phyloP scores from a whole-genome alignment of 2,113 vertebrate genomes.

The Coptodon rendalli region DNA sequence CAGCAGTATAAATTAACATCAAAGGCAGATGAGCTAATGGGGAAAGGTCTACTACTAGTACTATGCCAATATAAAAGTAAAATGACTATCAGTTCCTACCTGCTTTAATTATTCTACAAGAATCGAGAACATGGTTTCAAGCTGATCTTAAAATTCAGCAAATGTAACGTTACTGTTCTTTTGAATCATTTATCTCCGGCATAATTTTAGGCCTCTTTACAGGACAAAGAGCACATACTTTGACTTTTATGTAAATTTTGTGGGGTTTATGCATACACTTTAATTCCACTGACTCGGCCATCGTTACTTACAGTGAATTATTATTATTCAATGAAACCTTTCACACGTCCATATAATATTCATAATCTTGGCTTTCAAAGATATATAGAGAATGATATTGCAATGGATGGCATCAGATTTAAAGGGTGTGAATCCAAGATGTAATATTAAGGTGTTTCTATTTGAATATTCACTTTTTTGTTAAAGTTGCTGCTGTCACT shows the following conservation, averaged over 20 bases:
- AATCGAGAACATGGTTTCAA: background rate
- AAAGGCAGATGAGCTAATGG: slow-evolving; percentile 45
- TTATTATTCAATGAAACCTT: background rate
- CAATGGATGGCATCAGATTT: background rate
- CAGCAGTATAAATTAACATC: slow-evolving; percentile 55
- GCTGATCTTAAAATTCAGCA: background rate
- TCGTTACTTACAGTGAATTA: background rate
- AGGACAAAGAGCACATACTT: background rate
- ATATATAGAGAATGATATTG: background rate
- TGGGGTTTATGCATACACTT: background rate
- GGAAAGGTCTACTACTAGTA: background rate
- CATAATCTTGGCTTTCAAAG: background rate
- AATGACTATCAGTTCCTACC: background rate
- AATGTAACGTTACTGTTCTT: background rate
- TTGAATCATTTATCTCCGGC: background rate
- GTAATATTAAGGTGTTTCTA: background rate
- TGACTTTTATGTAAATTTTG: background rate
- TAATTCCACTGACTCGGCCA: background rate
- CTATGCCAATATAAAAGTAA: background rate
- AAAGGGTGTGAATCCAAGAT: background rate
- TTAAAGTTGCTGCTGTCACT: background rate
- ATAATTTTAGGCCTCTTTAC: background rate
- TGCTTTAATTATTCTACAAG: slow-evolving; percentile 10
- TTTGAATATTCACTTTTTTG: background rate
- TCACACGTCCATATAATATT: background rate